Evolutionary conservation across 2,797 vertebrate genomes (phyloP), one percentile per base, ranked within the genome.

Genomic region (Sebastes steindachneri): DNA sequence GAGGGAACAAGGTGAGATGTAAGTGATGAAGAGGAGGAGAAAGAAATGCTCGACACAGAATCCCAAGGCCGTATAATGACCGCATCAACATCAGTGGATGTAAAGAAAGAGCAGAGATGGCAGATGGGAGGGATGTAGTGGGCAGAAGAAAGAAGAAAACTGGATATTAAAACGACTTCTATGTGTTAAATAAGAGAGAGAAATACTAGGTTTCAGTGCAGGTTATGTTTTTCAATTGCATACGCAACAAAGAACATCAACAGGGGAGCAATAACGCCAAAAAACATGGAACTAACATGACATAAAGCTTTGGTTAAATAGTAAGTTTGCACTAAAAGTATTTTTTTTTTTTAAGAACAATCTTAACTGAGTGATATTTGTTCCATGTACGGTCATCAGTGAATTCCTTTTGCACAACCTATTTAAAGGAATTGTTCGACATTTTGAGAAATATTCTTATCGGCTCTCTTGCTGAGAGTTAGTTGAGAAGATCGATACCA

Each of bases 11-110:
- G 75, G 77, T 83, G 76, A 90, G 68, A 84, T 88, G 87, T 87
- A 89, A 83, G 77, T 74, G 84, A 92, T 80, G 67, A 88, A 85
- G 77, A 79, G 70, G 74, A 86, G 54, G 31, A 65, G 54, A 74
- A 53, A 67, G 37, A 86, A 75, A 75, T 73, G 66, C 65, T 77
- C 53, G 55, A 90, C 74, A 73, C 29, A 45, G 59, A 82, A 60
- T 80, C 51, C 21, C 37, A 79, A 86, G 74, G 66, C 55, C 0
- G 5, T 33, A 35, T 15, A 41, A 41, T 12, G 59, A 81, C 28
- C 4, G 9, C 31, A 73, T 79, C 9, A 25, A 57, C 35, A 71
- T 62, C 33, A 87, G 57, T 19, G 76, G 48, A 68, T 65, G 68
- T 45, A 59, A 45, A 58, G 29, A 68, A 55, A 60, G 45, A 77